Evolutionary conservation across 37 sponge, comb jelly and placozoan species (phyloP).

Genomic region (Spongilla lacustris): DNA sequence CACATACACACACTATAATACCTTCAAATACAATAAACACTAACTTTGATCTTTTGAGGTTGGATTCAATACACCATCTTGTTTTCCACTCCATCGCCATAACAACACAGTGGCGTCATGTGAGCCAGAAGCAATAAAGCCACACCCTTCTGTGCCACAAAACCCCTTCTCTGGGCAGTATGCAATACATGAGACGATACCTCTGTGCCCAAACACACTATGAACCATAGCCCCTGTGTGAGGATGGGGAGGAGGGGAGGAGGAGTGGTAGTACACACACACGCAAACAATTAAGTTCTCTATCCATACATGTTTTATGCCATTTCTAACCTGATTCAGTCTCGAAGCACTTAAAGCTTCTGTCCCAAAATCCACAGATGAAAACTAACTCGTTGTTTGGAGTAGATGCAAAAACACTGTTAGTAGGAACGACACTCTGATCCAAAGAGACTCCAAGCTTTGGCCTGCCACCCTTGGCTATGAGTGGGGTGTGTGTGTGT

Average conservation of each 20-base stretch:
- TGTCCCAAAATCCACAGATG: conserved; percentile 88
- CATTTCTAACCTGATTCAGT: conserved; percentile 55
- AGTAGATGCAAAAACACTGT: conserved; percentile 65
- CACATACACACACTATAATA: neutral
- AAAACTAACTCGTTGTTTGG: conserved; percentile 63
- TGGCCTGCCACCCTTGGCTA: conserved; percentile 34
- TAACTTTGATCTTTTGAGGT: neutral
- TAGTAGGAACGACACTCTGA: conserved; percentile 57
- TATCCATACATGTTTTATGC: too few relatives aligned
- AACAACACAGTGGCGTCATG: conserved; percentile 88
- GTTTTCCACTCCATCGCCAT: conserved; percentile 82
- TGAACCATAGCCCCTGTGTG: conserved; percentile 67
- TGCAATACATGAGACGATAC: conserved; percentile 76
- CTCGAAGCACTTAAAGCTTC: conserved; percentile 79
- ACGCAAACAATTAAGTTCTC: too few relatives aligned
- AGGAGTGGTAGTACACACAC: neutral
- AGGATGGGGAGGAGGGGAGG: neutral
- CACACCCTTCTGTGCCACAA: conserved; percentile 39
- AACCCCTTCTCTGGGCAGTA: conserved; percentile 56
- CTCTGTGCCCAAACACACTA: conserved; percentile 86
- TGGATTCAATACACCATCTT: conserved; percentile 40
- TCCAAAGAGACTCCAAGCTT: conserved; percentile 81
- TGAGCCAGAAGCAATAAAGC: conserved; percentile 81
- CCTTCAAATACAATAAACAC: neutral
- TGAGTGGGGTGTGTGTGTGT: neutral